Conservation (phyloP, 2,797 vertebrate genomes). For the Dromococcyx pavoninus region DNA sequence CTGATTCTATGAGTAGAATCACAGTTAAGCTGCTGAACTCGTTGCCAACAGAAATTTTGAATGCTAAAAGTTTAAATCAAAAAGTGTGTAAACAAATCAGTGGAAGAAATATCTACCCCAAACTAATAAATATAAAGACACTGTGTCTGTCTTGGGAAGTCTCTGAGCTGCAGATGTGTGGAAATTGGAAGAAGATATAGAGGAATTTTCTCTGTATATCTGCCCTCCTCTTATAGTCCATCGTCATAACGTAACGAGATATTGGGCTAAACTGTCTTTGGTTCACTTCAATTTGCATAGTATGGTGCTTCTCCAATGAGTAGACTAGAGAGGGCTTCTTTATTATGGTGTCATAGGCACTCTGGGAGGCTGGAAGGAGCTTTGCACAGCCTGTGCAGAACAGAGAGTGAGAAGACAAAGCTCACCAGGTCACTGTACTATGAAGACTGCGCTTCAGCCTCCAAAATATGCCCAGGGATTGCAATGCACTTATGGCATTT, state of each 20-base stretch:
- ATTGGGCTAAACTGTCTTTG: not conserved
- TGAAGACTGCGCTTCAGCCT: not conserved
- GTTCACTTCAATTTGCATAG: not conserved
- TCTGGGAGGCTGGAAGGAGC: not conserved
- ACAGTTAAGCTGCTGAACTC: not conserved
- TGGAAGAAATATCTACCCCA: not conserved
- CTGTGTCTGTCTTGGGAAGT: not conserved
- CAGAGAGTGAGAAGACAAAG: not conserved
- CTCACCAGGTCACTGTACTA: not conserved
- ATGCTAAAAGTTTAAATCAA: not conserved
- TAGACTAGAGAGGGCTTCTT: accelerated
- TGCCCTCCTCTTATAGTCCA: not conserved
- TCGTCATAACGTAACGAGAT: not conserved
- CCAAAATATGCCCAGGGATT: not conserved
- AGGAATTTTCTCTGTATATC: not conserved
- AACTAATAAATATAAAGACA: not conserved
- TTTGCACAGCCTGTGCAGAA: not conserved
- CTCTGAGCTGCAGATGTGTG: not conserved
- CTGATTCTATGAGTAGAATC: not conserved
- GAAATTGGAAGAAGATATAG: not conserved
- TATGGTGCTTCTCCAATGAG: not conserved
- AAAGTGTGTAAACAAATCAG: not conserved
- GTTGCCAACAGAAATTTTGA: not conserved
- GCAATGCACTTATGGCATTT: not conserved
- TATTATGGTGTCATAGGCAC: not conserved